Evolutionary conservation across 2,888 invertebrate species (phyloP).

Genomic region (Spatulosminthurus flaviceps): DNA sequence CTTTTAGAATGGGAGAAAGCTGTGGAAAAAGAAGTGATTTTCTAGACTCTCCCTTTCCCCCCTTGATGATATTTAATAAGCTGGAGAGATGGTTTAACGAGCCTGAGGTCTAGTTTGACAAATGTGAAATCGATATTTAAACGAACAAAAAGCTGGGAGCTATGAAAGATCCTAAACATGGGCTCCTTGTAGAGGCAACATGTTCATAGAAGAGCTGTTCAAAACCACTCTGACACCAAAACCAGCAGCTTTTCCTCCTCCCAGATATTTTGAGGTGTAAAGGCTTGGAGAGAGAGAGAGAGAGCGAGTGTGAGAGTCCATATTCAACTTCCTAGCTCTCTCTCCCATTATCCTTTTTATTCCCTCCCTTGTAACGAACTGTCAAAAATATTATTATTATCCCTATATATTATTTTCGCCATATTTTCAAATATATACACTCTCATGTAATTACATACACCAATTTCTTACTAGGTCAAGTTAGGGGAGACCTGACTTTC

Average conservation of each 20-base stretch:
- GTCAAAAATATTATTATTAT: slow-evolving; percentile 4
- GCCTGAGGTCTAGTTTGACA: slow-evolving; percentile 57
- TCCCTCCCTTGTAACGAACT: background rate
- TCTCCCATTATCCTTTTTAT: slow-evolving; percentile 6
- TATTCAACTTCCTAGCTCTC: too few species aligned
- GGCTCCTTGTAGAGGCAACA: background rate
- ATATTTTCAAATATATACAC: too few species aligned
- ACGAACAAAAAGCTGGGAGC: slow-evolving; percentile 38
- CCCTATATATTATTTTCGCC: too few species aligned
- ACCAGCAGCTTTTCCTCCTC: too few species aligned
- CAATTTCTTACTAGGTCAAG: too few species aligned
- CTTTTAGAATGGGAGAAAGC: background rate
- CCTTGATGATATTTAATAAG: slow-evolving; percentile 44
- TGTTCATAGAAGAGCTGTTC: background rate
- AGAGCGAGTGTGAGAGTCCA: too few species aligned
- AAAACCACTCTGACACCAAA: too few species aligned
- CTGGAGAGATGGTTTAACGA: slow-evolving; percentile 47
- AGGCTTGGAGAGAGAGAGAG: too few species aligned
- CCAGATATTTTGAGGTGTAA: too few species aligned
- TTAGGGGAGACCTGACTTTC: too few species aligned
- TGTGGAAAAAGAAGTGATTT: background rate
- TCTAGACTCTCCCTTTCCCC: background rate
- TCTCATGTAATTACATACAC: too few species aligned
- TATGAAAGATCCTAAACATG: background rate
- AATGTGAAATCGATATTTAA: slow-evolving; percentile 63